Percentiles rank a stretch among this genome's conserved stretches.
phyloP scores from a whole-genome alignment of 2,113 vertebrate species.

The Brienomyrus brachyistius region DNA sequence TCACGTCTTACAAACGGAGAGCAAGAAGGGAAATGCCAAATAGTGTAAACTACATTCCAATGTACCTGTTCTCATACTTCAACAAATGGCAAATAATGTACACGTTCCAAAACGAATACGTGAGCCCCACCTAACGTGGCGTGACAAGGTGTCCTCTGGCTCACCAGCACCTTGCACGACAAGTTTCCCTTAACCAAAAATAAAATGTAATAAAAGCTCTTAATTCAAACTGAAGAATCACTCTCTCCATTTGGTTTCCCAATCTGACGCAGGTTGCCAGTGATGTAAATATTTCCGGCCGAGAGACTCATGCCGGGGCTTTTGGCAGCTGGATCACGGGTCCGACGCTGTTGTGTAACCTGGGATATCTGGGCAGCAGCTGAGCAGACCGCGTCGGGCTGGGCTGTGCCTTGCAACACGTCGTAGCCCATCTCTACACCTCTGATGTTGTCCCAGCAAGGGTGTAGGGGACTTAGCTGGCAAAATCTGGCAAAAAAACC shows the following conservation, averaged over 20 bases:
- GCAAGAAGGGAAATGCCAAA: neutral
- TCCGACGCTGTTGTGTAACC: constrained; percentile 43
- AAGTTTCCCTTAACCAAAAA: neutral
- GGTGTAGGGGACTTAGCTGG: neutral
- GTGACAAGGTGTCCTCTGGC: neutral
- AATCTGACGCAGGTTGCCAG: neutral
- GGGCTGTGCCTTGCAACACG: neutral
- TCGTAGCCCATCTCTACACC: too few species aligned
- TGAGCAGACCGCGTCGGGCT: constrained; percentile 12
- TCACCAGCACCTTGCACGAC: neutral
- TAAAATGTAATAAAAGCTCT: neutral
- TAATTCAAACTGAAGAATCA: neutral
- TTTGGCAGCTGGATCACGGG: constrained; percentile 28
- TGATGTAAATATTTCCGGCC: constrained; percentile 21
- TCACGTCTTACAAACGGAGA: neutral
- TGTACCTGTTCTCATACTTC: neutral
- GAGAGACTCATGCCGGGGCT: constrained; percentile 22
- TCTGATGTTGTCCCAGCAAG: neutral
- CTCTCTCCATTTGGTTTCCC: neutral
- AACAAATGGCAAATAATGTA: neutral
- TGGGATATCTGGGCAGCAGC: constrained; percentile 30
- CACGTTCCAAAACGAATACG: neutral
- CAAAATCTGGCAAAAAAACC: neutral
- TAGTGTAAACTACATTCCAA: neutral
- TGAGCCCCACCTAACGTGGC: neutral